Conservation (phyloP, 2,797 vertebrate species). For the Triplophysa yarkandensis region DNA sequence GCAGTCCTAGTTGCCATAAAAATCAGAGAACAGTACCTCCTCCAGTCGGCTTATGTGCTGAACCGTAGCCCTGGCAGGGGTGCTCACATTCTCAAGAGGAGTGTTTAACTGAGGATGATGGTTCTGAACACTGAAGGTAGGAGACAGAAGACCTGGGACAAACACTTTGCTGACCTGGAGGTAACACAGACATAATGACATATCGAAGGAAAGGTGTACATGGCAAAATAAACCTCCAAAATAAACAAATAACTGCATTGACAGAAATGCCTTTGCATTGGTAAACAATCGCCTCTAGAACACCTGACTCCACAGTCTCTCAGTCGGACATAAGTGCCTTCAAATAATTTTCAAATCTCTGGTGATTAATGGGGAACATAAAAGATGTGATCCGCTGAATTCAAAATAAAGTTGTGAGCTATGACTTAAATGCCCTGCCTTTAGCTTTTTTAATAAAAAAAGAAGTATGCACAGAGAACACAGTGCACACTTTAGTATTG, state of each 20-base stretch:
- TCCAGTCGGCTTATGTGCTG: constrained; percentile 85
- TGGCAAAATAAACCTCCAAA: no score
- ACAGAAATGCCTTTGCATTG: constrained; percentile 4
- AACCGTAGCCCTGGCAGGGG: constrained; percentile 81
- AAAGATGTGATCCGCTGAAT: constrained; percentile 25
- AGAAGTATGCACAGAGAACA: not conserved
- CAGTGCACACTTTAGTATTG: not conserved
- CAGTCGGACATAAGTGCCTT: constrained; percentile 23
- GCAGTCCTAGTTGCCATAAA: no score
- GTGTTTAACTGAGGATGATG: constrained; percentile 79
- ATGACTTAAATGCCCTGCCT: constrained; percentile 22
- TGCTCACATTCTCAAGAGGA: constrained; percentile 82
- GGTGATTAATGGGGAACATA: constrained; percentile 31
- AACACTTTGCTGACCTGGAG: constrained; percentile 93
- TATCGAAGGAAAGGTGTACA: not conserved
- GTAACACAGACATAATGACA: not conserved
- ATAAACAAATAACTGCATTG: constrained; percentile 10
- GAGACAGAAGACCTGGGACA: constrained; percentile 85
- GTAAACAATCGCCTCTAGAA: constrained; percentile 20
- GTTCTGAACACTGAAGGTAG: constrained; percentile 81
- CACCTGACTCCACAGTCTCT: constrained; percentile 7
- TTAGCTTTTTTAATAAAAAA: constrained; percentile 38
- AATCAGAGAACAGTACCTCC: constrained; percentile 75
- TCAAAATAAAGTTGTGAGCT: not conserved
- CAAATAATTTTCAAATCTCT: constrained; percentile 40